Percentiles rank a stretch among this genome's conserved stretches.
These are phyloP conservation scores for Drosophila nasuta DNA, from an alignment of 1,140 invertebrate genomes.

Conservation along the genomic window DNA sequence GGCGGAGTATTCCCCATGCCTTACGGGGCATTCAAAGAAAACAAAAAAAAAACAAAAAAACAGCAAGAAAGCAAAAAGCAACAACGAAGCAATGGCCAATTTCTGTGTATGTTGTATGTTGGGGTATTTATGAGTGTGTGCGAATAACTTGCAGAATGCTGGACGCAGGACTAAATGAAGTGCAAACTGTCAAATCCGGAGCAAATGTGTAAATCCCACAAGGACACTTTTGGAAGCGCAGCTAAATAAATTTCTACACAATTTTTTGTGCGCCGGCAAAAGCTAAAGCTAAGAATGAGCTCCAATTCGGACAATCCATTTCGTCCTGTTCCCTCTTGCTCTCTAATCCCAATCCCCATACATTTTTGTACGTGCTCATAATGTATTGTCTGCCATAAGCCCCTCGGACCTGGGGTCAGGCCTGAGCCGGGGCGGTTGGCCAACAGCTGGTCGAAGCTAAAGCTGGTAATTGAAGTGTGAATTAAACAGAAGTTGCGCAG, in stretches of 20 bases:
- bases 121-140: constrained; percentile 24
- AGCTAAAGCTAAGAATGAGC: constrained; percentile 47
- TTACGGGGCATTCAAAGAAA: constrained; percentile 7
- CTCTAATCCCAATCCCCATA: not conserved
- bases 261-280: constrained; percentile 44
- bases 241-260: constrained; percentile 60
- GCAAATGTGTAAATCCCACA: constrained; percentile 60
- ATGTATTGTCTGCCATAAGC: constrained; percentile 39
- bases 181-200: constrained; percentile 57
- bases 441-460: constrained; percentile 9
- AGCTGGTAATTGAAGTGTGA: constrained; percentile 40
- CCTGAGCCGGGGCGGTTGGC: not conserved
- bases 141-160: constrained; percentile 16
- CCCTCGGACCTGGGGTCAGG: constrained; percentile 7
- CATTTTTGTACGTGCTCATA: constrained; percentile 28
- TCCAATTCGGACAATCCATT: constrained; percentile 13
- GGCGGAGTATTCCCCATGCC: not conserved
- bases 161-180: constrained; percentile 57
- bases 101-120: constrained; percentile 21
- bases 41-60: constrained; percentile 2
- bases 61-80: not conserved
- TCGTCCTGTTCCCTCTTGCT: not conserved
- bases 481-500: constrained; percentile 35
- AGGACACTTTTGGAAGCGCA: constrained; percentile 58
- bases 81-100: constrained; percentile 26